These are phyloP conservation scores for Poecilia picta DNA, from an alignment of 2,797 vertebrate species.

Conservation along the genomic window DNA sequence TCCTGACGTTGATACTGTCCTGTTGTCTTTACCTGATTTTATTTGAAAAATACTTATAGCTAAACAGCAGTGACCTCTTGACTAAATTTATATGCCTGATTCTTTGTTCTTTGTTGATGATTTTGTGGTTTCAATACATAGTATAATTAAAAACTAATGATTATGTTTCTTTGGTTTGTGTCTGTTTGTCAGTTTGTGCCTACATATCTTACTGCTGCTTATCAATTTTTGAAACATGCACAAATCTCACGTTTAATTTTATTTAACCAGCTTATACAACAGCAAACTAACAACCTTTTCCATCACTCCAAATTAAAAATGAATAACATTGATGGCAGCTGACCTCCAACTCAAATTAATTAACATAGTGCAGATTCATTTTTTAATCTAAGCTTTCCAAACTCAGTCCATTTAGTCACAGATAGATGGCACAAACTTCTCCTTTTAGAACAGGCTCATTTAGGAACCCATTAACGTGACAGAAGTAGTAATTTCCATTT, in stretches of 20 bases:
- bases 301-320: not conserved
- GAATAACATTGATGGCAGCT: not conserved
- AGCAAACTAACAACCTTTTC: not conserved
- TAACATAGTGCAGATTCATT: not conserved
- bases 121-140: not conserved
- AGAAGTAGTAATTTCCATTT: constrained; percentile 20
- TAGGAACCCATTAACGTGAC: constrained; percentile 28
- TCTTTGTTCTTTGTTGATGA: too few species aligned
- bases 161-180: not conserved
- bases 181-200: too few species aligned
- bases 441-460: constrained; percentile 14
- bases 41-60: not conserved
- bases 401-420: not conserved
- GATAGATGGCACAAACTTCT: not conserved
- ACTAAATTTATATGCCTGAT: too few species aligned
- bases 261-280: not conserved
- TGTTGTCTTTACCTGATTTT: not conserved
- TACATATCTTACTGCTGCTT: not conserved
- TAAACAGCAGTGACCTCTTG: not conserved
- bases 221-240: not conserved
- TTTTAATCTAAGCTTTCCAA: not conserved
- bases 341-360: not conserved
- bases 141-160: not conserved
- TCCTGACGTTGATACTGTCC: not conserved
- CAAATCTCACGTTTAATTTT: not conserved